Evolutionary conservation across 2,888 invertebrate species (phyloP).

Genomic region (Lithodes maja): DNA sequence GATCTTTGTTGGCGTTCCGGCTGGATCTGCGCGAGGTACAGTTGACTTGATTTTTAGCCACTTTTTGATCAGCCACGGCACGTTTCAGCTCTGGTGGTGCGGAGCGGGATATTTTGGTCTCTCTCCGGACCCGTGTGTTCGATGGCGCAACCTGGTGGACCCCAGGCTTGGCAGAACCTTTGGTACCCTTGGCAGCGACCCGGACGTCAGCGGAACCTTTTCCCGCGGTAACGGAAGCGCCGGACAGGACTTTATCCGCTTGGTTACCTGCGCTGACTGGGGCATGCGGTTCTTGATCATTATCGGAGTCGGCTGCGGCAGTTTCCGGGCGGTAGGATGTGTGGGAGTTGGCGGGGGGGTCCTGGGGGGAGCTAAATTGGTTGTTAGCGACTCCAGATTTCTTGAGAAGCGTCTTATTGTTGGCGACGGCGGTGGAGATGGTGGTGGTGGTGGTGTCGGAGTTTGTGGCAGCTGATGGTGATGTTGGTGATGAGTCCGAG

Average conservation of each 20-base stretch:
- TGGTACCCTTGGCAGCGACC: conserved; percentile 60
- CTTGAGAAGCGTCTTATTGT: conserved; percentile 55
- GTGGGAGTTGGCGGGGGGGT: conserved; percentile 59
- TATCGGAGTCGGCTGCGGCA: conserved; percentile 53
- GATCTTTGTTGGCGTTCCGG: conserved; percentile 44
- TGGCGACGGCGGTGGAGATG: conserved; percentile 13
- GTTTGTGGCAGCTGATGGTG: conserved; percentile 53
- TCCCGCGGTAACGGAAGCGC: conserved; percentile 51
- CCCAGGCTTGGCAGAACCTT: conserved; percentile 64
- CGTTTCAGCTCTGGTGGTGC: conserved; percentile 65
- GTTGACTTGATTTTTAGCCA: conserved; percentile 25
- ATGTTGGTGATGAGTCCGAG: conserved; percentile 21
- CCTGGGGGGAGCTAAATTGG: conserved; percentile 55
- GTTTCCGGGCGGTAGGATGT: conserved; percentile 53
- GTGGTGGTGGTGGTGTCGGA: conserved; percentile 37
- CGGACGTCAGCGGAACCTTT: conserved; percentile 44
- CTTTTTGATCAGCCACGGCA: conserved; percentile 13
- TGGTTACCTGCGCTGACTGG: conserved; percentile 50
- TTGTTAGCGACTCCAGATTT: conserved; percentile 55
- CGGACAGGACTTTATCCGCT: conserved; percentile 61
- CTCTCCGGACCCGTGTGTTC: conserved; percentile 44
- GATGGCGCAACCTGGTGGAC: conserved; percentile 45
- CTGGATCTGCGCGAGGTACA: conserved; percentile 34
- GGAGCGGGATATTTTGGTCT: conserved; percentile 55
- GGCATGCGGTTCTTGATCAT: conserved; percentile 64